A percentile compares a stretch with the other conserved stretches of the same genome.
Conservation (phyloP, 2,797 vertebrate genomes). For the Coreius guichenoti region DNA sequence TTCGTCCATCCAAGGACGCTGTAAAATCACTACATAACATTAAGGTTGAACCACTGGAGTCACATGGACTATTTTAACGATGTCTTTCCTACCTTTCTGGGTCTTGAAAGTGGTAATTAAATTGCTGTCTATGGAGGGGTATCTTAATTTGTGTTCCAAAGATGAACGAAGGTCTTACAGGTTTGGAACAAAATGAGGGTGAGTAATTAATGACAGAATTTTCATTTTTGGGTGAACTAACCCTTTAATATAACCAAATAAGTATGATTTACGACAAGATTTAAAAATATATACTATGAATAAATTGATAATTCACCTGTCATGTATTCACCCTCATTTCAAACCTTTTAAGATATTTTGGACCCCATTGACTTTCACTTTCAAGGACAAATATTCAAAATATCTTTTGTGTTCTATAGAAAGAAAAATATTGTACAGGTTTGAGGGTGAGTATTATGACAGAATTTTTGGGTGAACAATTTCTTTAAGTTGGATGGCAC, state of each 20-base stretch:
- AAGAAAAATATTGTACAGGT: not conserved
- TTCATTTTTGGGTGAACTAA: too few relatives aligned
- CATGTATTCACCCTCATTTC: not conserved
- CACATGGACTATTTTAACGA: too few relatives aligned
- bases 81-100: too few relatives aligned
- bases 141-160: too few relatives aligned
- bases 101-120: too few relatives aligned
- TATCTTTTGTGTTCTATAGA: not conserved
- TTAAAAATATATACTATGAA: not conserved
- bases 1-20: too few relatives aligned
- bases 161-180: too few relatives aligned
- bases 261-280: not conserved
- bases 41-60: too few relatives aligned
- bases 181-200: too few relatives aligned
- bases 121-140: too few relatives aligned
- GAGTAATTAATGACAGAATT: too few relatives aligned
- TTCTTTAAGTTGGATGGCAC: not conserved
- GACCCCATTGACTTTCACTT: not conserved
- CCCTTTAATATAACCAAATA: not conserved
- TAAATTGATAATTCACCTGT: not conserved
- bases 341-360: not conserved
- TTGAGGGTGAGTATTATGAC: not conserved
- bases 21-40: too few relatives aligned
- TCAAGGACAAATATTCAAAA: not conserved
- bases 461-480: not conserved